Conservation (phyloP, 2,888 invertebrate species). For the Amphimallon solstitiale region DNA sequence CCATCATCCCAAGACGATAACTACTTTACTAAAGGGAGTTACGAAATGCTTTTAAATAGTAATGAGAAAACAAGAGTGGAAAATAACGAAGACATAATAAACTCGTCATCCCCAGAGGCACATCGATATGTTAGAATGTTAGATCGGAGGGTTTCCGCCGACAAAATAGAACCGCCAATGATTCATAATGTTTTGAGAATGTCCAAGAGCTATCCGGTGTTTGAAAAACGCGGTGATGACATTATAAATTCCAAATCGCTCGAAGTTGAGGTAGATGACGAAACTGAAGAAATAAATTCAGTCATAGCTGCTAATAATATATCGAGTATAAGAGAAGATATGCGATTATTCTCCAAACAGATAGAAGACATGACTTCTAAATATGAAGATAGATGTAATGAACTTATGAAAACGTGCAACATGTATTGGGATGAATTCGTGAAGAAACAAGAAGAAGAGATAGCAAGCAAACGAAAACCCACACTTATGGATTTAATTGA, state of each 20-base stretch:
- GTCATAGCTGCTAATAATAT: conserved; percentile 49
- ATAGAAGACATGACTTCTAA: conserved; percentile 45
- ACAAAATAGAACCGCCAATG: conserved; percentile 44
- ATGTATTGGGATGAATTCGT: conserved; percentile 51
- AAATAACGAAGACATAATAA: conserved; percentile 37
- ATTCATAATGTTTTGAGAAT: conserved; percentile 47
- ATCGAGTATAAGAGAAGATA: conserved; percentile 47
- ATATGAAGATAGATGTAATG: conserved; percentile 46
- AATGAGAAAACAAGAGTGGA: conserved; percentile 27
- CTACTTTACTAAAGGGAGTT: conserved; percentile 33
- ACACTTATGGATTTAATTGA: neutral
- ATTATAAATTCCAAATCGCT: conserved; percentile 24
- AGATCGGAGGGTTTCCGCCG: conserved; percentile 36
- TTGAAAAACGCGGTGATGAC: conserved; percentile 43
- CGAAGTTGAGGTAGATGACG: conserved; percentile 11
- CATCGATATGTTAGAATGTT: conserved; percentile 45
- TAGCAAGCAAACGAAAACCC: neutral
- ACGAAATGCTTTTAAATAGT: conserved; percentile 28
- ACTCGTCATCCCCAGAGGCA: conserved; percentile 45
- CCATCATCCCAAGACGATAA: conserved; percentile 21
- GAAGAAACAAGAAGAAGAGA: conserved; percentile 35
- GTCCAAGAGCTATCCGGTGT: conserved; percentile 48
- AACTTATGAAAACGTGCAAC: conserved; percentile 54
- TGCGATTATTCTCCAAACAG: conserved; percentile 45
- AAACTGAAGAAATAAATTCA: conserved; percentile 39